A percentile compares a stretch with the other conserved stretches of the same genome.
phyloP scores from a whole-genome alignment of 2,797 vertebrate species.

The Silurus aristotelis region DNA sequence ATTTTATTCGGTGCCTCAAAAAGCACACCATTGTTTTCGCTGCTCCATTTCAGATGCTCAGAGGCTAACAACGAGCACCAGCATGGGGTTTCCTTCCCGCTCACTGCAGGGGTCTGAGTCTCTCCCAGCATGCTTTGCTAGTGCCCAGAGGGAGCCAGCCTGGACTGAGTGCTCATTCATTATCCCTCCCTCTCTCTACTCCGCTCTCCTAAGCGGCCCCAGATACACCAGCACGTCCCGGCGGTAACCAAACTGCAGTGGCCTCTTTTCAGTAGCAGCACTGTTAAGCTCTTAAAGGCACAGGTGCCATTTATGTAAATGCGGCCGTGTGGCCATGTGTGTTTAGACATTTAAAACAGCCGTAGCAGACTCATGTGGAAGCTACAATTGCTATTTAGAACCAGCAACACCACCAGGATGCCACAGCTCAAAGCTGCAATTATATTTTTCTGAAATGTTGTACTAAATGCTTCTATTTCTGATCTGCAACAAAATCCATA shows the following conservation, averaged over 20 bases:
- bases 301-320: conserved; percentile 14
- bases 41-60: conserved; percentile 31
- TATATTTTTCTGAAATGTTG: background rate
- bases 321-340: conserved; percentile 1
- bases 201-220: conserved; percentile 46
- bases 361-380: background rate
- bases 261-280: conserved; percentile 67
- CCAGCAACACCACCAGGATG: background rate
- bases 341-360: conserved; percentile 36
- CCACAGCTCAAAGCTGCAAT: background rate
- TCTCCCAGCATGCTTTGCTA: conserved; percentile 70
- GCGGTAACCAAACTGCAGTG: conserved; percentile 63
- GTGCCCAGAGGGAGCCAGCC: conserved; percentile 65
- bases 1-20: conserved; percentile 43
- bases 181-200: conserved; percentile 47
- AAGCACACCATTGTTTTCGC: conserved; percentile 54
- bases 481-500: conserved; percentile 10
- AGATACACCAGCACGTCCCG: conserved; percentile 63
- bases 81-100: conserved; percentile 62
- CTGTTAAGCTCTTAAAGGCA: conserved; percentile 65
- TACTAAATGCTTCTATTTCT: background rate
- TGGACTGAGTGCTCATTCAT: conserved; percentile 59
- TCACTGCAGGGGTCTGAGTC: conserved; percentile 62
- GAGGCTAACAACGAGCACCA: conserved; percentile 30
- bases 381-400: background rate